A percentile compares a stretch with the other conserved stretches of the same genome.
These are phyloP conservation scores for Scaptomyza hsui DNA, from an alignment of 1,140 invertebrate species.

Conservation along the genomic window DNA sequence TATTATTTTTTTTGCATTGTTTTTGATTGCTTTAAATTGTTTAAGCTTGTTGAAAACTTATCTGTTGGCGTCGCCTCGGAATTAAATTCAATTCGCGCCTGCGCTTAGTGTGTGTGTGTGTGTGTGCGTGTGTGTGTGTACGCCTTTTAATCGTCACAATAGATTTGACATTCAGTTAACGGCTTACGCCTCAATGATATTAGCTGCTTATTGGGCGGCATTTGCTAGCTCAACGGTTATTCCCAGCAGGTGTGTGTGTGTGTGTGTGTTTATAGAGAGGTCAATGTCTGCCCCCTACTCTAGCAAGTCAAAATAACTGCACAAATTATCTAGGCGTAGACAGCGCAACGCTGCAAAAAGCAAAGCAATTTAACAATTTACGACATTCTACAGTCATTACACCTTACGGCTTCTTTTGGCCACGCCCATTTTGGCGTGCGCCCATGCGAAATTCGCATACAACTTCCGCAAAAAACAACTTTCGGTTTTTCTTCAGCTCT, in stretches of 20 bases:
- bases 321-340: conserved; percentile 69
- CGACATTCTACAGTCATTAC: conserved; percentile 80
- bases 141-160: conserved; percentile 67
- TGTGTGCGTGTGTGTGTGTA: conserved; percentile 10
- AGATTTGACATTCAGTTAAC: conserved; percentile 81
- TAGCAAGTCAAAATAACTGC: conserved; percentile 20
- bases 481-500: conserved; percentile 23
- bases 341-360: conserved; percentile 46
- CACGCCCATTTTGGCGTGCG: conserved; percentile 59
- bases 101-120: background rate
- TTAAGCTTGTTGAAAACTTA: conserved; percentile 47
- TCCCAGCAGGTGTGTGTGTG: conserved; percentile 58
- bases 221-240: conserved; percentile 66
- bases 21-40: conserved; percentile 67
- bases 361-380: conserved; percentile 78
- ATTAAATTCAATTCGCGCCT: conserved; percentile 20
- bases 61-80: conserved; percentile 4
- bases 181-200: background rate
- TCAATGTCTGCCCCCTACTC: conserved; percentile 7
- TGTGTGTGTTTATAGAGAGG: background rate
- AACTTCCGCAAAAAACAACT: conserved; percentile 67
- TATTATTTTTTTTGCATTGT: conserved; percentile 30
- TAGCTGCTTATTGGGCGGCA: conserved; percentile 47
- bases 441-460: conserved; percentile 73
- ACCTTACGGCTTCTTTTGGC: conserved; percentile 57